Base-by-base conservation (phyloP, 2,797 vertebrate genomes). In the Octomys mimax region DNA sequence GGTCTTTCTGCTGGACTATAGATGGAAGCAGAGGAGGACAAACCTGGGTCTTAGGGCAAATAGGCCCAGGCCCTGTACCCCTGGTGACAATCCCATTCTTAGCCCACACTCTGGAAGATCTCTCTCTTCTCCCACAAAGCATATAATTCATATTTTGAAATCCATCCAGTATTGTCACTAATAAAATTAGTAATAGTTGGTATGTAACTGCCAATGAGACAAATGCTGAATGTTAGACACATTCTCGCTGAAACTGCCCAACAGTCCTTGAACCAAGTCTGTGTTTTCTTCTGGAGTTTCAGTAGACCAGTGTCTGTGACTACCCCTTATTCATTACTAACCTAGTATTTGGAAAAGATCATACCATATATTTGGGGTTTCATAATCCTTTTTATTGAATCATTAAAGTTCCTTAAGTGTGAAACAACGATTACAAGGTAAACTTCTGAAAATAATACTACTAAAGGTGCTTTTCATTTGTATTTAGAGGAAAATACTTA, bases 381-480 rank as follows among this genome's bases (percentile, higher is more conserved):
- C 14, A 87, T 46, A 24, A 5, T 33, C n/a, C 57, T 64, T 75
- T 62, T 24, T 42, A 66, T 0, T 36, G 28, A 86, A 70, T 96
- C 21, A 95, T 31, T 95, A 28, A 79, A 90, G 12, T 93, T 88
- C 31, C 57, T 75, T 68, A 39, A 85, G 92, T 36, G 4, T 85
- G 12, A 13, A 88, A 64, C 31, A 71, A n/a, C 6, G 28, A 87
- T 71, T 80, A 62, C 9, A 31, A 16, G 5, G 9, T 61, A 91
- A 71, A 68, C 2, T 14, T 90, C 83, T 6, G 2, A 77, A 62
- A 75, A 87, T 64, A 62, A 59, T 49, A 39, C 59, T 61, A 89
- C 26, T 57, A 49, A 91, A 59, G 3, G 0, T 19, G 71, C 57
- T 90, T 78, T 89, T 73, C 24, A 89, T 81, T 52, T 81, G 13